Conservation (phyloP, 2,113 vertebrate genomes). For the Panthera leo region DNA sequence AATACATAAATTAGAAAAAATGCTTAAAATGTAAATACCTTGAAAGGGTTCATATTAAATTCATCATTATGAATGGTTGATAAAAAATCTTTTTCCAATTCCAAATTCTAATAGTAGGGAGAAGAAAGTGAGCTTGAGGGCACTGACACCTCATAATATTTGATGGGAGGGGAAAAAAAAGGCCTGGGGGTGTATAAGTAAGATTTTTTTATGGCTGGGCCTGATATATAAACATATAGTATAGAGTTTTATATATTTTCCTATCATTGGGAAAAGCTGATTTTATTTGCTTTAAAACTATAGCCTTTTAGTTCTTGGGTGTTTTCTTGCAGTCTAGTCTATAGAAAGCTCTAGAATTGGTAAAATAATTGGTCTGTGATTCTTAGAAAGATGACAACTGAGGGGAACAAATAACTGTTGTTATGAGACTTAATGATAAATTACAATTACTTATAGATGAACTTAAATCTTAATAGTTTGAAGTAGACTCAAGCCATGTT, state of each 20-base stretch:
- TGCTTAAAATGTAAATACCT: conserved; percentile 36
- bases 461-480: neutral
- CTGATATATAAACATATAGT: neutral
- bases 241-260: neutral
- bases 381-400: neutral
- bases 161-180: neutral
- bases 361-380: conserved; percentile 1
- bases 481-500: neutral
- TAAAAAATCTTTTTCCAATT: neutral
- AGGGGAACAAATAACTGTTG: conserved; percentile 21
- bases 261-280: neutral
- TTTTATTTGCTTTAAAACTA: conserved; percentile 25
- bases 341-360: neutral
- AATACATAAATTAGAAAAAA: conserved; percentile 46
- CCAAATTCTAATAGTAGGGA: neutral
- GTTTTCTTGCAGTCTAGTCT: neutral
- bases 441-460: neutral
- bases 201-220: neutral
- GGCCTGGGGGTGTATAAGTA: neutral
- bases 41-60: neutral
- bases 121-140: neutral
- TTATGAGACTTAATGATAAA: neutral
- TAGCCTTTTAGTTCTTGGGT: neutral
- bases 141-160: neutral
- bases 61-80: neutral